Percentiles rank a stretch among this genome's conserved stretches.
Evolutionary conservation across 2,888 invertebrate genomes (phyloP).

Genomic region (Dolichomitus sp.): DNA sequence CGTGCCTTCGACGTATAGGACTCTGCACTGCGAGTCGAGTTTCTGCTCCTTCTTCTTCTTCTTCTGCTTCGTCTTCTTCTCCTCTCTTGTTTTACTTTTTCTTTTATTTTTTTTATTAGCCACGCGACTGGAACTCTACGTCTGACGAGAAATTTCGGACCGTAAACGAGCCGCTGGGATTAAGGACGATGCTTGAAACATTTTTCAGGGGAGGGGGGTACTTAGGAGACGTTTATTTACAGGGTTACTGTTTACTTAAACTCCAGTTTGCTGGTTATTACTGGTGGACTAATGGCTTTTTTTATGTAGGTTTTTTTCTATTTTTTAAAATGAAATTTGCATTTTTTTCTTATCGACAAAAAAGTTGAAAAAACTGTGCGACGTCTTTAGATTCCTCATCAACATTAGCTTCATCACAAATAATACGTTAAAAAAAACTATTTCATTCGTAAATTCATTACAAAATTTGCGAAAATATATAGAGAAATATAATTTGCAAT

Average conservation of each 20-base stretch:
- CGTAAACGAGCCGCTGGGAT: neutral
- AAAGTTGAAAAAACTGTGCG: too few relatives aligned
- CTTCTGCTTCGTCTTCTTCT: neutral
- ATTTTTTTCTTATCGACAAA: too few relatives aligned
- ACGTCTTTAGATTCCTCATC: too few relatives aligned
- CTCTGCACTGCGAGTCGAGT: neutral
- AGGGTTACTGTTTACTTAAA: neutral
- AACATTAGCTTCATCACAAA: too few relatives aligned
- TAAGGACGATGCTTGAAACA: neutral
- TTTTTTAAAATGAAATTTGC: neutral
- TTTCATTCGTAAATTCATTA: too few relatives aligned
- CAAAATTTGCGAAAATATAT: too few relatives aligned
- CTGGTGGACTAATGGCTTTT: neutral
- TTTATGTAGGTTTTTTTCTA: neutral
- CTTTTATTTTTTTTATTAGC: too few relatives aligned
- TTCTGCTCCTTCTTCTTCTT: conserved; percentile 3
- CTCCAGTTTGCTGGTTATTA: neutral
- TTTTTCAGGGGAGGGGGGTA: neutral
- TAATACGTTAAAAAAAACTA: too few relatives aligned
- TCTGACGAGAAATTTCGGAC: neutral
- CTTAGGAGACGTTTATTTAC: neutral
- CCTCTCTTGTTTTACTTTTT: neutral
- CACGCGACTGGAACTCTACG: neutral
- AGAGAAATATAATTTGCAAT: too few relatives aligned
- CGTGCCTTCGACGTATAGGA: conserved; percentile 45